These are phyloP conservation scores for Xenopus tropicalis DNA, from an alignment of 2,113 vertebrate species.

Conservation along the genomic window UCB_Xtro_10.0 CM004451.2:51163001-51163500, in stretches of 20 bases:
- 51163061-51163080: slow-evolving; percentile 43
- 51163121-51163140: slow-evolving; percentile 41
- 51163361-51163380: too few relatives aligned
- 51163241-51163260: neutral
- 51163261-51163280: neutral
- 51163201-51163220: neutral
- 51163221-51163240: slow-evolving; percentile 32
- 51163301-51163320: too few relatives aligned
- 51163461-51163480: too few relatives aligned
- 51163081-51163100: slow-evolving; percentile 36
- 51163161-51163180: slow-evolving; percentile 37
- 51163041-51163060: slow-evolving; percentile 42
- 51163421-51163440: too few relatives aligned
- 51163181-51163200: slow-evolving; percentile 33
- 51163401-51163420: too few relatives aligned
- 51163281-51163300: neutral
- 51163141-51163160: slow-evolving; percentile 28
- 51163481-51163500: too few relatives aligned
- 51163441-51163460: too few relatives aligned
- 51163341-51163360: neutral
- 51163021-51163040: slow-evolving; percentile 36
- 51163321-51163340: neutral
- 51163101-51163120: slow-evolving; percentile 45
- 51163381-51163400: too few relatives aligned
- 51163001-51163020: slow-evolving; percentile 43